Conservation (phyloP, 2,797 vertebrate species). For the Echiichthys vipera region DNA sequence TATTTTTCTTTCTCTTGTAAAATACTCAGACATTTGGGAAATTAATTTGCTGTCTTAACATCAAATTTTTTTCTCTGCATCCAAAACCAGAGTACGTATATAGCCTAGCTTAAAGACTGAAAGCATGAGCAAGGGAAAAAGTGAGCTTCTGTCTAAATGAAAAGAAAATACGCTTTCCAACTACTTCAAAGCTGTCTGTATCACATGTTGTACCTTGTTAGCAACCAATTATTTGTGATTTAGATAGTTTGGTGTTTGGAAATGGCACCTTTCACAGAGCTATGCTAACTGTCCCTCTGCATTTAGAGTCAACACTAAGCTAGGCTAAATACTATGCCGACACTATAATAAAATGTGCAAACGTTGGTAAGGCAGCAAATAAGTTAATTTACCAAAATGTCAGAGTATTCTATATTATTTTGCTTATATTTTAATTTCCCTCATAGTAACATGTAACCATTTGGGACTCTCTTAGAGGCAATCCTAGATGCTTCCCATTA, state of each 20-base stretch:
- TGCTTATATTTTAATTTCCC: neutral
- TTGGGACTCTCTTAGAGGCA: neutral
- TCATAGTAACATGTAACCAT: neutral
- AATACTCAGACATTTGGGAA: conserved; percentile 5
- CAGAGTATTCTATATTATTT: neutral
- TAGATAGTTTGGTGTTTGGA: too few species aligned
- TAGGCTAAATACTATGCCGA: neutral
- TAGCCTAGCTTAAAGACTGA: neutral
- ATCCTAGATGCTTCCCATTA: conserved; percentile 1
- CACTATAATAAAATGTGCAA: neutral
- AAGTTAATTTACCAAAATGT: conserved; percentile 6
- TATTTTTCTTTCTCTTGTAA: conserved; percentile 4
- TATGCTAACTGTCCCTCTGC: too few species aligned
- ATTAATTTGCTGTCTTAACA: conserved; percentile 14
- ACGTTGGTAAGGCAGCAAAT: neutral
- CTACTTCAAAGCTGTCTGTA: too few species aligned
- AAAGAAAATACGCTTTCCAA: too few species aligned
- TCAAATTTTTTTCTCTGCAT: neutral
- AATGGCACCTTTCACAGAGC: too few species aligned
- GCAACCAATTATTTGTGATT: too few species aligned
- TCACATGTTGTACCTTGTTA: too few species aligned
- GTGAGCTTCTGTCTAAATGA: too few species aligned
- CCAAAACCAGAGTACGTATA: neutral
- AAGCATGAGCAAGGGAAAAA: neutral
- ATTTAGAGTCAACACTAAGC: neutral